Evolutionary conservation across 2,888 invertebrate genomes (phyloP), one percentile per base, ranked within the genome.

Genomic region (Tuberolachnus salignus): DNA sequence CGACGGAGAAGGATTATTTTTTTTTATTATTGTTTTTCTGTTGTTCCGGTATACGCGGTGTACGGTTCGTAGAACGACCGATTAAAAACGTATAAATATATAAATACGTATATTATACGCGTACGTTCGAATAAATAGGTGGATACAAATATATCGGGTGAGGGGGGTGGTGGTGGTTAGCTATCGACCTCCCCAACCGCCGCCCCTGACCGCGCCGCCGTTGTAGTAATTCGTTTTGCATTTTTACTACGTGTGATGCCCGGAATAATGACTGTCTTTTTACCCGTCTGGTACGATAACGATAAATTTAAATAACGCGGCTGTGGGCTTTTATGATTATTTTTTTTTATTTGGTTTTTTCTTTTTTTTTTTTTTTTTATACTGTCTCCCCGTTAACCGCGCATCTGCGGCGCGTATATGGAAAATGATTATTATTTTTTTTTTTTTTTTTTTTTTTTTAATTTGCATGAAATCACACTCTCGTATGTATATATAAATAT

Each of bases 231-330:
- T 74, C 75, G 66, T 67, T 75, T 75, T 67, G 66, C 75, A 75
- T 75, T 75, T n/a, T 75, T 75, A 75, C 75, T 67, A 75, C 75
- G 75, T 67, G 75, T 75, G 75, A 67, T 67, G 75, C 34, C 67
- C 49, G 75, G n/a, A 75, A 67, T 75, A 75, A 75, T 75, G 67
- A 75, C 67, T 42, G 66, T 75, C 66, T 67, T 75, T 75, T 34
- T 75, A 67, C 57, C 66, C 66, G 75, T 75, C 75, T 57, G 66
- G 46, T 26, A 67, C 34, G 57, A 63, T 73, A 73, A 75, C 66
- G 57, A 57, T 75, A 67, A 67, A 75, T 67, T 75, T 75, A 75
- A 75, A 75, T 67, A 75, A 75, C 59, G 75, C 34, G 59, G 57
- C 26, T 19, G 64, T 55, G 64, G 64, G 55, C 6, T 75, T 75